Percentiles rank a stretch among this genome's conserved stretches.
These are phyloP conservation scores for Biston betularia DNA, from an alignment of 2,888 invertebrate species.

Conservation along the genomic window DNA sequence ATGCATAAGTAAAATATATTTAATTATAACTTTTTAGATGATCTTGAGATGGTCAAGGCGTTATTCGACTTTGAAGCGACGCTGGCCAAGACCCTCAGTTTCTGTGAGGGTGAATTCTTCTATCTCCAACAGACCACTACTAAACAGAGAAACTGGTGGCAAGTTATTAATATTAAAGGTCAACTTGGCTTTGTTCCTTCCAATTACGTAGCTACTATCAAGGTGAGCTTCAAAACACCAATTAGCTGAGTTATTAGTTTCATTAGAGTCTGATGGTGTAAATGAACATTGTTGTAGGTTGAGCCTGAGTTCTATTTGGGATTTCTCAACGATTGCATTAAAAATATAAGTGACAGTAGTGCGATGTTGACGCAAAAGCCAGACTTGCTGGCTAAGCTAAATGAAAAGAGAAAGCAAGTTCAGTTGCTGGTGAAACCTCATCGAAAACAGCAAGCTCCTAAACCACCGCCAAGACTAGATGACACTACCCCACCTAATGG, in stretches of 20 bases:
- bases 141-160: conserved; percentile 95
- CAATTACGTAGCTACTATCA: conserved; percentile 93
- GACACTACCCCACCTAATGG: conserved; percentile 79
- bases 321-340: conserved; percentile 90
- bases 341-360: conserved; percentile 79
- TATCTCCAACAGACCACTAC: conserved; percentile 92
- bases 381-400: conserved; percentile 87
- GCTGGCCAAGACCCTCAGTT: conserved; percentile 93
- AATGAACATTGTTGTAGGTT: conserved; percentile 74
- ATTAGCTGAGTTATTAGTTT: conserved; percentile 42
- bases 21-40: conserved; percentile 80
- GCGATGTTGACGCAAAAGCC: conserved; percentile 83
- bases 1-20: not conserved
- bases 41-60: conserved; percentile 93
- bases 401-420: conserved; percentile 88
- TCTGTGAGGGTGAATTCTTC: conserved; percentile 92
- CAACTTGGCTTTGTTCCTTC: conserved; percentile 95
- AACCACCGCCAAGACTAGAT: conserved; percentile 76
- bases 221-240: conserved; percentile 81
- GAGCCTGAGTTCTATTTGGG: conserved; percentile 90
- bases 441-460: conserved; percentile 73
- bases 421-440: conserved; percentile 72
- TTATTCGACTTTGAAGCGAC: conserved; percentile 94
- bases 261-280: conserved; percentile 26
- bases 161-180: conserved; percentile 93